Evolutionary conservation across 1,140 invertebrate species (phyloP).

Genomic region (Drosophila watanabei): DNA sequence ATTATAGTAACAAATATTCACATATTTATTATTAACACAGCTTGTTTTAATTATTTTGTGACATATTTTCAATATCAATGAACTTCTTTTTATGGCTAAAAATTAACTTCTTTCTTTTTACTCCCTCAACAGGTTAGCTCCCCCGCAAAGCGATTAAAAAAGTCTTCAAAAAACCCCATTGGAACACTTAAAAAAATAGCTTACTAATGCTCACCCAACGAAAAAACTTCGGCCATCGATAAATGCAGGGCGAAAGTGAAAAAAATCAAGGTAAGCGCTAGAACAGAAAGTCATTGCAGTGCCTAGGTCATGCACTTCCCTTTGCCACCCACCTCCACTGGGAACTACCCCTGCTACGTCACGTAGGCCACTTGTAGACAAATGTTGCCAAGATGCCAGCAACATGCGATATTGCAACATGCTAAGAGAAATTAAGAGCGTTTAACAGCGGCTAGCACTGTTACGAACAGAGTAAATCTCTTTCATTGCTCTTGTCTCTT

Average conservation of each 20-base stretch:
- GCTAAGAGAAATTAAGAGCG: conserved; percentile 3
- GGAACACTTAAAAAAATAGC: not conserved
- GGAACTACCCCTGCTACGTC: conserved; percentile 27
- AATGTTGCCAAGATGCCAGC: conserved; percentile 36
- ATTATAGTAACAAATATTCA: no score
- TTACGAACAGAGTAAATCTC: not conserved
- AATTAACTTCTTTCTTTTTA: not conserved
- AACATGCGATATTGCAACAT: conserved; percentile 27
- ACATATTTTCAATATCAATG: not conserved
- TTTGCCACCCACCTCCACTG: not conserved
- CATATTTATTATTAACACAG: no score
- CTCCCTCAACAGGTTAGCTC: not conserved
- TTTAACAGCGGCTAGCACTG: conserved; percentile 19
- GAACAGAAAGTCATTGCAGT: conserved; percentile 48
- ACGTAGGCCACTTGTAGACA: conserved; percentile 47
- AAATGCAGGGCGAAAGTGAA: conserved; percentile 36
- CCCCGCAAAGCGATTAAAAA: not conserved
- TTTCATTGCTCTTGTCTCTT: not conserved
- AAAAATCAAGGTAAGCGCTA: conserved; percentile 32
- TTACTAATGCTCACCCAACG: conserved; percentile 1
- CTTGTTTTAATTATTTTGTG: not conserved
- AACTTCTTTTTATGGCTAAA: not conserved
- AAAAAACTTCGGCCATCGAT: conserved; percentile 33
- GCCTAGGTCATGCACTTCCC: conserved; percentile 48
- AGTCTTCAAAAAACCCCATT: not conserved